Percentiles rank a stretch among this genome's conserved stretches.
Conservation (phyloP, 2,113 vertebrate genomes). For the Thermophis baileyi region DNA sequence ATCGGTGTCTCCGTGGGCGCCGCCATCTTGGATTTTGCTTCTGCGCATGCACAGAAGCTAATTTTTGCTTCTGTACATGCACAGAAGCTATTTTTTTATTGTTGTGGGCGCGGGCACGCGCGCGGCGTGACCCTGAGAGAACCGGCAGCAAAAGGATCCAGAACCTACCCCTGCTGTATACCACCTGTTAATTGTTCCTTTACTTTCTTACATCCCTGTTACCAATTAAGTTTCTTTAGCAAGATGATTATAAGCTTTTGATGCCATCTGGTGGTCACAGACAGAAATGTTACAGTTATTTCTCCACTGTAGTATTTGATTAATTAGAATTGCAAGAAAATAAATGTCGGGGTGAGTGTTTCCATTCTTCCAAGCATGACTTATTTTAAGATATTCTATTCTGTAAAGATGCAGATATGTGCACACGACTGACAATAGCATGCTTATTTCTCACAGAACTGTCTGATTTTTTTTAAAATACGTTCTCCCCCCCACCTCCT, state of each 20-base stretch:
- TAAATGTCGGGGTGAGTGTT: neutral
- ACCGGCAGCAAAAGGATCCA: too few species aligned
- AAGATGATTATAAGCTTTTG: slow-evolving; percentile 38
- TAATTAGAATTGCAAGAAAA: neutral
- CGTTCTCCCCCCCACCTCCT: neutral
- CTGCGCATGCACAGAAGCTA: too few species aligned
- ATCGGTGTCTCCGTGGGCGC: too few species aligned
- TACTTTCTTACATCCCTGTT: neutral
- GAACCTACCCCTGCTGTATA: too few species aligned
- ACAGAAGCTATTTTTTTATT: too few species aligned
- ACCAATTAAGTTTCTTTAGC: neutral
- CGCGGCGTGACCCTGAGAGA: too few species aligned
- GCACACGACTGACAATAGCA: neutral
- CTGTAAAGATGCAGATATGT: neutral
- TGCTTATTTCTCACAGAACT: neutral
- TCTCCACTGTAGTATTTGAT: neutral
- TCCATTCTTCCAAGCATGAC: neutral
- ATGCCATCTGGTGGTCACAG: slow-evolving; percentile 53
- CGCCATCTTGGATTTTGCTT: too few species aligned
- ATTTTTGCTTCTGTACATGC: too few species aligned
- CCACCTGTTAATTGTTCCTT: neutral
- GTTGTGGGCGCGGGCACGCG: too few species aligned
- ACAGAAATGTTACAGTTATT: neutral
- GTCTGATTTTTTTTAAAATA: neutral
- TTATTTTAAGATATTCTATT: neutral